These are phyloP conservation scores for Alosa alosa DNA, from an alignment of 2,113 vertebrate species.

Conservation along the genomic window DNA sequence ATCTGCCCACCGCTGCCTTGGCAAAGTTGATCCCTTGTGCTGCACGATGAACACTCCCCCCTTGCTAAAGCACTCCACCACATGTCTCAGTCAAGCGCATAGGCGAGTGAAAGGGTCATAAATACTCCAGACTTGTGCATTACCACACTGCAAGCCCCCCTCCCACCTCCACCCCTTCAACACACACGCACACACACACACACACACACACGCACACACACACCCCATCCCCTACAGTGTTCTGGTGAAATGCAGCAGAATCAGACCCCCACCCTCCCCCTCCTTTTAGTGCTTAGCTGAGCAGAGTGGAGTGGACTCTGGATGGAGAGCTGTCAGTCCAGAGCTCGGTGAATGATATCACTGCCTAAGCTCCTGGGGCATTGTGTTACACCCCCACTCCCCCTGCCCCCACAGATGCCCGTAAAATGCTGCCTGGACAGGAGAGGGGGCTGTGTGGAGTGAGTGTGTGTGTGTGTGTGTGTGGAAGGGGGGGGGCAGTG, in stretches of 20 bases:
- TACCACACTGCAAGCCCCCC: background rate
- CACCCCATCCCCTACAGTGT: background rate
- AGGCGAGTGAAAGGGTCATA: conserved; percentile 1
- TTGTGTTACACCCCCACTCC: background rate
- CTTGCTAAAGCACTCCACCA: background rate
- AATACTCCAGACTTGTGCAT: background rate
- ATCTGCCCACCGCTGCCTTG: background rate
- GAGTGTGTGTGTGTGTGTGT: background rate
- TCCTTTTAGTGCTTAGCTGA: background rate
- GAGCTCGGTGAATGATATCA: background rate
- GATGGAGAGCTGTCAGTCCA: background rate
- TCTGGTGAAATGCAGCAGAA: background rate
- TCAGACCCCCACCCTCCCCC: background rate
- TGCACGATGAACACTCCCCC: background rate
- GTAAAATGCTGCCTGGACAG: background rate
- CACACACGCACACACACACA: background rate
- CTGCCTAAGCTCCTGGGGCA: background rate
- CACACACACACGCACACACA: background rate
- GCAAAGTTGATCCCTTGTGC: background rate
- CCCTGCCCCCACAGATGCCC: background rate
- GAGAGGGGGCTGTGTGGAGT: background rate
- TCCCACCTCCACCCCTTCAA: background rate
- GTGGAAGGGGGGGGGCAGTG: background rate
- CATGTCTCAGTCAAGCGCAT: background rate
- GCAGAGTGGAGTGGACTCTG: background rate